Conservation (phyloP, 2,888 invertebrate genomes). For the Hydrotaea diabolus region DNA sequence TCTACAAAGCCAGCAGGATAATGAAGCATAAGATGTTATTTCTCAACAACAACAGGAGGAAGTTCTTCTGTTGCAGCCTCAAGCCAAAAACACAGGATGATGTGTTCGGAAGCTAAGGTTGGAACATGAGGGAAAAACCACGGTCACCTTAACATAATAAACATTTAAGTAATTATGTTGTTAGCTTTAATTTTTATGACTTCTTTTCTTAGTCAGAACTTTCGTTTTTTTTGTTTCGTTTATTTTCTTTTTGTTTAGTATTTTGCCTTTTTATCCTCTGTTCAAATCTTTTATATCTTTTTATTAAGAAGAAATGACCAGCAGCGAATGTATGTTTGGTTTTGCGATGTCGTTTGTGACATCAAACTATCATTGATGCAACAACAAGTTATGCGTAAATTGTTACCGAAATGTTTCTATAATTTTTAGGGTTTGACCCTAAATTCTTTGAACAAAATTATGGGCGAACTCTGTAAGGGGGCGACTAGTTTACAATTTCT, state of each 20-base stretch:
- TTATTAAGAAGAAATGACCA: background rate
- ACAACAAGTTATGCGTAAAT: too few relatives aligned
- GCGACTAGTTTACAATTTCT: too few relatives aligned
- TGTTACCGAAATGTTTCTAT: too few relatives aligned
- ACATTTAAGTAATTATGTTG: conserved; percentile 65
- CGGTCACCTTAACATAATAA: conserved; percentile 59
- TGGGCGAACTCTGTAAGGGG: too few relatives aligned
- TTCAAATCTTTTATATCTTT: background rate
- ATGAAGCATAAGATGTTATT: conserved; percentile 43
- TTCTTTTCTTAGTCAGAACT: background rate
- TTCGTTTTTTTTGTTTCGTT: conserved; percentile 2
- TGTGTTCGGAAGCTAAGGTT: background rate
- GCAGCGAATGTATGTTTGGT: background rate
- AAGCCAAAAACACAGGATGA: conserved; percentile 8
- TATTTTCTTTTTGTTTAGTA: background rate
- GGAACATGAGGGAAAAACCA: conserved; percentile 41
- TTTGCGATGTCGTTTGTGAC: background rate
- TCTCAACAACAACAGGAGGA: background rate
- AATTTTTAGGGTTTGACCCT: too few relatives aligned
- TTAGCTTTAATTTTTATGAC: conserved; percentile 62
- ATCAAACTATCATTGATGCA: too few relatives aligned
- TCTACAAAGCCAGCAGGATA: conserved; percentile 48
- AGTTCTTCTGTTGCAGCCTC: background rate
- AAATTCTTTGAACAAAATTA: too few relatives aligned
- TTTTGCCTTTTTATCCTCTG: background rate